phyloP scores from a whole-genome alignment of 2,797 vertebrate genomes.

The Sebastes oblongus region DNA sequence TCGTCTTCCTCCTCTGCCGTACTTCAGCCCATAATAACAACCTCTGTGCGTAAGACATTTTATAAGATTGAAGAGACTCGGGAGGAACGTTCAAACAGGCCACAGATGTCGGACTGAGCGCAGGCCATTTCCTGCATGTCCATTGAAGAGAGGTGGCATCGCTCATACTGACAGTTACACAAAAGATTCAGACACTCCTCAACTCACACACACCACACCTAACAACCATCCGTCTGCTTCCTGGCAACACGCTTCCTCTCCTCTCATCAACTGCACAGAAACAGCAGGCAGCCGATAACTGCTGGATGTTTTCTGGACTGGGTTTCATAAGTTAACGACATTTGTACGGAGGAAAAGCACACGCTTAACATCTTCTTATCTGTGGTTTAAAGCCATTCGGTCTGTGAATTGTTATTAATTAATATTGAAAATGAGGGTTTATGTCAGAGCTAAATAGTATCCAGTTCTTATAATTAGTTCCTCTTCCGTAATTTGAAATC shows the following conservation, averaged over 20 bases:
- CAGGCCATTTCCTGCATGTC: slow-evolving; percentile 7
- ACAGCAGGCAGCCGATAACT: background rate
- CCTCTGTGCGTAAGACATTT: slow-evolving; percentile 14
- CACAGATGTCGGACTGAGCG: background rate
- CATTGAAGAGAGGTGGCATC: slow-evolving; percentile 5
- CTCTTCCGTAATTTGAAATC: no score
- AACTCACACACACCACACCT: background rate
- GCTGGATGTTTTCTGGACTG: background rate
- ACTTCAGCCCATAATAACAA: slow-evolving; percentile 26
- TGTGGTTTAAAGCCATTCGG: background rate
- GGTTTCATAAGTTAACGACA: background rate
- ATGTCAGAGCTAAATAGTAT: no score
- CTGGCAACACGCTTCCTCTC: background rate
- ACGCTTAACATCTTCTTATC: background rate
- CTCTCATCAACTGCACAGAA: background rate
- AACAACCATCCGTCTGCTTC: background rate
- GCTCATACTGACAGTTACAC: slow-evolving; percentile 37
- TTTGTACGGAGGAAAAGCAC: background rate
- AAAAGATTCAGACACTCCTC: slow-evolving; percentile 25
- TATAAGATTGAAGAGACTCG: slow-evolving; percentile 12
- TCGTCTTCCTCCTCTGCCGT: slow-evolving; percentile 2
- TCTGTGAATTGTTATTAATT: background rate
- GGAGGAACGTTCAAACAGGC: slow-evolving; percentile 9
- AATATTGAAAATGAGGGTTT: background rate
- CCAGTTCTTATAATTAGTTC: no score